Evolutionary conservation across 2,113 vertebrate species (phyloP).

Genomic region (Cyanocitta stelleri): DNA sequence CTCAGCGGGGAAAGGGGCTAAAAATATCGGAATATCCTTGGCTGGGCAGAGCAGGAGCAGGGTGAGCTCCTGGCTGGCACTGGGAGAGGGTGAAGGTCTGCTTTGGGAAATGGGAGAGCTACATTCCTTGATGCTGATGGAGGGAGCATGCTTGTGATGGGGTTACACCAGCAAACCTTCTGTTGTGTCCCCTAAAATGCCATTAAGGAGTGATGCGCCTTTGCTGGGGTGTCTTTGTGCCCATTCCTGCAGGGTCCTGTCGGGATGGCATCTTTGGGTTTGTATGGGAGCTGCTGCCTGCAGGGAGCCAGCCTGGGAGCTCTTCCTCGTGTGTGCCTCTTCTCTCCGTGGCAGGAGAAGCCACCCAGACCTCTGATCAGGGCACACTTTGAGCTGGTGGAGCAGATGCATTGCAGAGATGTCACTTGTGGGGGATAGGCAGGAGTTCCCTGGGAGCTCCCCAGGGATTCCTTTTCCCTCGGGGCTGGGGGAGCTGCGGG

Average conservation of each 20-base stretch:
- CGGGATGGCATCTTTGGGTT: not conserved
- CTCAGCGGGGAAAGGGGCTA: not conserved
- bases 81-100: not conserved
- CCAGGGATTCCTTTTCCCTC: fast-evolving
- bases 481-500: fast-evolving
- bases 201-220: not conserved
- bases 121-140: not conserved
- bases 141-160: not conserved
- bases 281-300: not conserved
- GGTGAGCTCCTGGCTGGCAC: not conserved
- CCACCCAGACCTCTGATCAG: fast-evolving
- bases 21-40: not conserved
- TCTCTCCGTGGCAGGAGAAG: not conserved
- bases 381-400: not conserved
- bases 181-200: not conserved
- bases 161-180: not conserved
- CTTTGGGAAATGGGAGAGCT: not conserved
- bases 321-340: not conserved
- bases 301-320: not conserved
- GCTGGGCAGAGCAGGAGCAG: not conserved
- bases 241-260: fast-evolving
- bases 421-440: not conserved
- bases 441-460: not conserved
- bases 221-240: not conserved
- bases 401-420: not conserved